phyloP scores from a whole-genome alignment of 2,113 vertebrate genomes.

The Toxostoma redivivum region DNA sequence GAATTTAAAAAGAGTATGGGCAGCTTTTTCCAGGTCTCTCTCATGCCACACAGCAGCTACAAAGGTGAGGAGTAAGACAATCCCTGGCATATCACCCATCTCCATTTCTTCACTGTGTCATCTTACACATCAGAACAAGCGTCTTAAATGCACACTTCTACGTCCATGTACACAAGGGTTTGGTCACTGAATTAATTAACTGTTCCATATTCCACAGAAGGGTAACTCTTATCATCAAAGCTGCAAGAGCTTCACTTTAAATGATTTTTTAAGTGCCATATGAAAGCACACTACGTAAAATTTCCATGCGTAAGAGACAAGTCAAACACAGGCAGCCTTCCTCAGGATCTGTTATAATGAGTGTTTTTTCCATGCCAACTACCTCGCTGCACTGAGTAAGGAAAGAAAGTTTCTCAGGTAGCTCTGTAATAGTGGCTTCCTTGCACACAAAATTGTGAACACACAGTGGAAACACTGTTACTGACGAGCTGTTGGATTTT shows the following conservation, averaged over 20 bases:
- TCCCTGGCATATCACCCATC: background rate
- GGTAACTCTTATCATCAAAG: background rate
- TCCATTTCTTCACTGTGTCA: background rate
- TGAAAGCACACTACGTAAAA: fast-evolving
- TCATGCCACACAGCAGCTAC: background rate
- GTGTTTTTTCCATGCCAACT: background rate
- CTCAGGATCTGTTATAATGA: background rate
- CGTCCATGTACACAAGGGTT: too few relatives aligned
- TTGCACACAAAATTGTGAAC: background rate
- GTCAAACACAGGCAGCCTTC: background rate
- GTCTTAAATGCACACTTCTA: background rate
- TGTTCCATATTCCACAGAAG: background rate
- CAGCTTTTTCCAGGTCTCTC: background rate
- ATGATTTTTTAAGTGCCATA: background rate
- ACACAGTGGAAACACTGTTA: background rate
- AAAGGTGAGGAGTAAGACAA: background rate
- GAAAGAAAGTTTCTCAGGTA: background rate
- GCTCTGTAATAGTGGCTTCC: background rate
- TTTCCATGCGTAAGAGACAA: background rate
- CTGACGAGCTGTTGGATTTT: background rate
- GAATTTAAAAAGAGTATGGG: background rate
- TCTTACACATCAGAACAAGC: background rate
- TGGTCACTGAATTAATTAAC: background rate
- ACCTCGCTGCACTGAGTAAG: background rate
- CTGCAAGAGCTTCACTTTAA: background rate